Evolutionary conservation across 2,888 invertebrate species (phyloP), one percentile per base, ranked within the genome.

Genomic region (Nasonia oneida): DNA sequence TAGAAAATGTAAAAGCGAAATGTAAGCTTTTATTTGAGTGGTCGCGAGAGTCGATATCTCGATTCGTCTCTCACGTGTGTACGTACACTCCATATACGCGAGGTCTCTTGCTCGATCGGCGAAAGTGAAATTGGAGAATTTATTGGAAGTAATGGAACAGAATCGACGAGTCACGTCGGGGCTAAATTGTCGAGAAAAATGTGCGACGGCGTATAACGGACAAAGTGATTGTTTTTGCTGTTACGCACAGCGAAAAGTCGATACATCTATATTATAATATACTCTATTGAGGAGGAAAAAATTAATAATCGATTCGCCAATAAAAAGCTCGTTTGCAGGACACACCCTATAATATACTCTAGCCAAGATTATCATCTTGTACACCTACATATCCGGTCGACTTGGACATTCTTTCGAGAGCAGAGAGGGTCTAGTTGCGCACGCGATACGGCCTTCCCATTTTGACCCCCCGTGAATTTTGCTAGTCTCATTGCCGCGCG

Each of bases 391-490:
- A 5, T 57, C 18, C 18, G n/a, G 57, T 18, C 18, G 18, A 10
- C 64, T 14, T 67, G 14, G 3, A 33, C 23, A 67, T 67, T 67
- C 14, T 67, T 67, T 67, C 64, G 33, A 15, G 10, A 10, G 23
- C 64, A 14, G n/a, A 14, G n/a, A 67, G 33, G 33, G 64, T 64
- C 64, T 33, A 33, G n/a, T 64, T 8, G 33, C 4, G 15, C 64
- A 12, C 29, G 64, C 64, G 64, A 12, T 67, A 67, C 33, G 64
- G 33, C 3, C 33, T 67, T 67, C 64, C 64, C 64, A 67, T 67
- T 67, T 29, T 67, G 37, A 71, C 81, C 61, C 57, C 67, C 50
- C 71, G 42, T 53, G 75, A 67, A 75, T 53, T 74, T 74, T 50
- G 29, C 81, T 10, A 2, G 33, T 67, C 64, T 67, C 74, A 74